Evolutionary conservation across 2,888 invertebrate species (phyloP), one percentile per base, ranked within the genome.

Genomic region (Ditylenchus weischeri): DNA sequence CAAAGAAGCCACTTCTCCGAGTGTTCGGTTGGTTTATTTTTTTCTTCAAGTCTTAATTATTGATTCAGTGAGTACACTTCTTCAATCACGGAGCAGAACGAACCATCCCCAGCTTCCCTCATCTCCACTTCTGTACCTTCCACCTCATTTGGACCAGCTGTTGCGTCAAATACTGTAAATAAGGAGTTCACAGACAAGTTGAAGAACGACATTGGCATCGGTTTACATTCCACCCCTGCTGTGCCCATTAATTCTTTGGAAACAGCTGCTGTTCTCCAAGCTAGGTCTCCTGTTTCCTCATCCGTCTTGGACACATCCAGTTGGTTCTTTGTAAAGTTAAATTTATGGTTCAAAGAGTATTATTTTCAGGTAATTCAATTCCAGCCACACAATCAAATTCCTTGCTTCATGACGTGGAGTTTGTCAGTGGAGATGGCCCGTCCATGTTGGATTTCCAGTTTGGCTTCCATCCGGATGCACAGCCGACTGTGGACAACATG

Each of bases 171-270:
- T 29, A 13, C 23, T 43, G 59, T 43, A 43, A 71, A 64, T 49
- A 43, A 65, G 29, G 48, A 38, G 29, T 60, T 71, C 73, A 76
- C 79, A 10, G 74, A 71, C 47, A 72, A 79, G 62, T 69, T 79
- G 19, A 79, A 79, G 66, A 68, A 75, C 43, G 77, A 79, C 49
- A 73, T 79, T 21, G 79, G 79, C 59, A 75, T 79, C 29, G 74
- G 51, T 36, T 50, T 43, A 43, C 43, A 43, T 10, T 43, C 43
- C 29, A 29, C 29, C 29, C 29, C 29, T 10, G 43, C 15, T 13
- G 43, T 2, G 43, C 43, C 43, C 2, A 43, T 43, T 8, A 43
- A 18, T 18, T 54, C 13, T 54, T 18, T 29, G 54, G 54, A 54
- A 23, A 29, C 54, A 13, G 8, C 54, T 54, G 54, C 54, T 18